Percentiles rank a stretch among this genome's conserved stretches.
These are phyloP conservation scores for Atrina japonica DNA, from an alignment of 2,888 invertebrate genomes.

Conservation along the genomic window DNA sequence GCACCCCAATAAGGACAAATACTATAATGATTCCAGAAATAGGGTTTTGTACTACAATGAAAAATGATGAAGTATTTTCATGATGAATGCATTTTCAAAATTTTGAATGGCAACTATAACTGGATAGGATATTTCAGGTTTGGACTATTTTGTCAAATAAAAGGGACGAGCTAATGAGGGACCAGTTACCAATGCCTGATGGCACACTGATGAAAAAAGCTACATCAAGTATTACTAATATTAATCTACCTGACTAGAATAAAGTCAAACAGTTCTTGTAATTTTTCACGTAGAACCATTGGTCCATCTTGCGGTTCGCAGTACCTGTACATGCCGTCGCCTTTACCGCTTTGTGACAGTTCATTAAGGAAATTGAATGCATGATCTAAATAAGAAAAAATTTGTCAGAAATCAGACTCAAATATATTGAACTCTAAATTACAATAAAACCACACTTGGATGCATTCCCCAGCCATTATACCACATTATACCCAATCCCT, in stretches of 20 bases:
- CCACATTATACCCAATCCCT: neutral
- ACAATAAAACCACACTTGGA: constrained; percentile 2
- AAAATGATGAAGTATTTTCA: too few species aligned
- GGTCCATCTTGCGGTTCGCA: constrained; percentile 60
- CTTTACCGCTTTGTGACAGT: constrained; percentile 46
- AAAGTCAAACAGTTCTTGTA: constrained; percentile 63
- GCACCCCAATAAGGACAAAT: too few species aligned
- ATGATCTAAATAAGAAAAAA: constrained; percentile 48
- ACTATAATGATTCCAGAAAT: too few species aligned
- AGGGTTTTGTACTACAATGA: too few species aligned
- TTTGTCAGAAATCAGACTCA: neutral
- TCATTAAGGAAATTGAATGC: constrained; percentile 56
- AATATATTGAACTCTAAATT: neutral
- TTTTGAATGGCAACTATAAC: too few species aligned
- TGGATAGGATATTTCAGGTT: too few species aligned
- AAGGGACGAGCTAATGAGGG: too few species aligned
- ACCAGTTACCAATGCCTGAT: too few species aligned
- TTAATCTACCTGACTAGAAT: constrained; percentile 42
- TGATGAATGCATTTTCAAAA: too few species aligned
- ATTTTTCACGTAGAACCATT: constrained; percentile 50
- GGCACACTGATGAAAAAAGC: too few species aligned
- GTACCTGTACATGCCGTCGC: constrained; percentile 60
- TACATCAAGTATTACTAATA: too few species aligned
- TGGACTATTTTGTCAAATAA: too few species aligned
- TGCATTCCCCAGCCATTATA: neutral